Evolutionary conservation across 2,113 vertebrate genomes (phyloP), one percentile per base, ranked within the genome.

Genomic region (Apeltes quadracus): DNA sequence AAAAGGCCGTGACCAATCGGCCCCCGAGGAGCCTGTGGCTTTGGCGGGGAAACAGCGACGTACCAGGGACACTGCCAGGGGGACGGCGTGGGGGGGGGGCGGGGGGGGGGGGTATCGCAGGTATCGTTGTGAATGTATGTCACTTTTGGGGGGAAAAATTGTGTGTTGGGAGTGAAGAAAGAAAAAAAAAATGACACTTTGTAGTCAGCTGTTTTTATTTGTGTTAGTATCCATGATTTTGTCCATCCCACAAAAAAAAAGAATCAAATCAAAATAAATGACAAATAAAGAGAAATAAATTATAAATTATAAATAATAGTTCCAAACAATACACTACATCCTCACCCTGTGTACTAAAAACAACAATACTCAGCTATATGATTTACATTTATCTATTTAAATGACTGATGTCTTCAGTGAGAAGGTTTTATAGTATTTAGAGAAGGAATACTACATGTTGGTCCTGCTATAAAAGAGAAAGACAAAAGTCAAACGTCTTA

Each of bases 1-100:
- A 85, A 80, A 85, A 78, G 80, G 78, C 79, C 20, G 75, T 75
- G 84, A 87, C 72, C 72, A 78, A 90, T 79, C 72, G 66, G 82
- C 64, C 84, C 71, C 84, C n/a, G 81, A 1, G 81, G 79, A 59
- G 57, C 0, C 1, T 3, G 58, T 1, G 56, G 44, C 53, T 64
- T n/a, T n/a, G n/a, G n/a, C n/a, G n/a, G n/a, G 80, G 57, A 78
- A 79, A 58, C 76, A 63, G 46, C 75, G 55, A 72, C 63, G 48
- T 55, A 63, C 68, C 22, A n/a, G 65, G 64, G 72, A 71, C 55
- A 3, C 48, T 27, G 53, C 55, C 53, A 43, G 50, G 70, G 44
- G 43, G 63, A 59, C 82, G 54, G 38, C 32, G 56, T 20, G 54
- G 22, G 34, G 23, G 27, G 39, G 58, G 48, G n/a, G n/a, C n/a